A percentile compares a stretch with the other conserved stretches of the same genome.
Evolutionary conservation across 1,140 invertebrate species (phyloP).

Genomic region (Nautilus pompilius): DNA sequence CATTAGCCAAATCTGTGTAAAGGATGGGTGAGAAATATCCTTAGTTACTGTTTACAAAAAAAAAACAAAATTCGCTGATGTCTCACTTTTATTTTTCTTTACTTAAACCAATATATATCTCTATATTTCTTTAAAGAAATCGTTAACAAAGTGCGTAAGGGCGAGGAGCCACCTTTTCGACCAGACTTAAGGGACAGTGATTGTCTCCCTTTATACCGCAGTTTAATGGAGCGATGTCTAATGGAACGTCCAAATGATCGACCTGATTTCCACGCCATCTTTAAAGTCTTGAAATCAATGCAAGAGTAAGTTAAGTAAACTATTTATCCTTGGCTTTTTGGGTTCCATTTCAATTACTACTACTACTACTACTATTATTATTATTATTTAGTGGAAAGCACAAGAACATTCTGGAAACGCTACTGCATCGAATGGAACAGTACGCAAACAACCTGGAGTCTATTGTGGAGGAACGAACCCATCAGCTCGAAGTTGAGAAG

Average conservation of each 20-base stretch:
- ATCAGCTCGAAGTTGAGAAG: constrained; percentile 84
- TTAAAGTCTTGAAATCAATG: constrained; percentile 65
- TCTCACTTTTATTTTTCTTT: too few species aligned
- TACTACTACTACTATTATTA: not conserved
- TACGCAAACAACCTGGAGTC: constrained; percentile 91
- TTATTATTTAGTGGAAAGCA: constrained; percentile 69
- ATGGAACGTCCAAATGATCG: constrained; percentile 17
- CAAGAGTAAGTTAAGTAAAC: constrained; percentile 12
- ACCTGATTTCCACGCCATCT: constrained; percentile 59
- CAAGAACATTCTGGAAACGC: constrained; percentile 87
- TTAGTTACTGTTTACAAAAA: too few species aligned
- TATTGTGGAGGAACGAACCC: constrained; percentile 80
- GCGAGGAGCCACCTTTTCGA: constrained; percentile 15
- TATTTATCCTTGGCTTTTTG: too few species aligned
- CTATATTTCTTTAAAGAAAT: constrained; percentile 13
- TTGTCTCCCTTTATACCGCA: not conserved
- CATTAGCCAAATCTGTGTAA: too few species aligned
- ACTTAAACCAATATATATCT: not conserved
- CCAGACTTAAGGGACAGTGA: constrained; percentile 6
- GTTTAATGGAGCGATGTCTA: constrained; percentile 24
- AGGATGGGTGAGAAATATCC: too few species aligned
- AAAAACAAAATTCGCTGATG: too few species aligned
- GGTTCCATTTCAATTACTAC: too few species aligned
- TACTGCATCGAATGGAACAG: constrained; percentile 91
- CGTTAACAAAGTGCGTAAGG: constrained; percentile 9